Conservation (phyloP, 2,888 invertebrate species). For the Frankliniella intonsa region DNA sequence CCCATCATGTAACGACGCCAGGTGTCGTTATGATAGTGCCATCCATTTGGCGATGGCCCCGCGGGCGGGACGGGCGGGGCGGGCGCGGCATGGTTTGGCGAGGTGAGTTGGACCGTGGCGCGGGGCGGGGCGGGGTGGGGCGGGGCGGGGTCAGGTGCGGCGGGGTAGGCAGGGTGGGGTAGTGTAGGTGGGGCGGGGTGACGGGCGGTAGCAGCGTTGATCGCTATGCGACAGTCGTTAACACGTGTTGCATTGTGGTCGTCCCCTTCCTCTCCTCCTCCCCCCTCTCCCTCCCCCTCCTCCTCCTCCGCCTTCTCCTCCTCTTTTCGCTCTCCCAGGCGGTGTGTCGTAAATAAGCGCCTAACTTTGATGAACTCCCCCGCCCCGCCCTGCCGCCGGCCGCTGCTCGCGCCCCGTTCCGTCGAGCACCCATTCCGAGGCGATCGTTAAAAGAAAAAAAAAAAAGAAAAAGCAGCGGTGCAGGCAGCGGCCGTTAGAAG, state of each 20-base stretch:
- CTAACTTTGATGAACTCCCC: no score
- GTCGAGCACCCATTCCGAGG: no score
- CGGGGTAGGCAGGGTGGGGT: background rate
- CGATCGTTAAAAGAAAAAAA: no score
- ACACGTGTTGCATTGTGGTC: background rate
- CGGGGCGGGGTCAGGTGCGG: background rate
- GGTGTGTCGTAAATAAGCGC: no score
- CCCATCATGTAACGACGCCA: no score
- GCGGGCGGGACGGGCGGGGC: background rate
- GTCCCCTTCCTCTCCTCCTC: background rate
- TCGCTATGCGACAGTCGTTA: no score
- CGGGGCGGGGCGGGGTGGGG: no score
- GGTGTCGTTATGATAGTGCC: no score
- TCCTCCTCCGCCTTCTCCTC: background rate
- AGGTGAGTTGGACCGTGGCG: background rate
- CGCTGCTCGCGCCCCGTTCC: no score
- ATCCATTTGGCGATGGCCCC: background rate
- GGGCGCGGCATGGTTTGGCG: background rate
- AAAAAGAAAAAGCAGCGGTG: no score
- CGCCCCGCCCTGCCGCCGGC: no score
- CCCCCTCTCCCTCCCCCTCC: background rate
- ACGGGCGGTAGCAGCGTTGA: background rate
- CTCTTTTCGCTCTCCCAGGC: background rate
- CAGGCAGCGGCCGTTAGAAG: no score
- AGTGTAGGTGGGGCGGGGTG: background rate